Conservation (phyloP, 2,888 invertebrate genomes). For the Gnatocerus cornutus region DNA sequence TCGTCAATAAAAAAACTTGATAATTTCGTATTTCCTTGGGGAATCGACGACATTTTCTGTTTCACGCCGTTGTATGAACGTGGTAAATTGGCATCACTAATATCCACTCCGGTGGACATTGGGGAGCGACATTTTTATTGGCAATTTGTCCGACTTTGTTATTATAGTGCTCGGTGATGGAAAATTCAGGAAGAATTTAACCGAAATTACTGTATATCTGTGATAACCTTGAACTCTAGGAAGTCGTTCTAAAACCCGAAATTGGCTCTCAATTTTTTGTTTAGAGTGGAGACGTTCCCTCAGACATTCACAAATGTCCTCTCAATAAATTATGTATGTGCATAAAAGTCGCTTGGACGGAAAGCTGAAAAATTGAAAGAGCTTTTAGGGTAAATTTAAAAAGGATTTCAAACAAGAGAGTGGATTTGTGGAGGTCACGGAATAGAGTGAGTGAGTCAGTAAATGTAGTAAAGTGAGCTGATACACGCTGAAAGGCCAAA, state of each 20-base stretch:
- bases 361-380: constrained; percentile 60
- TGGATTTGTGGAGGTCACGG: constrained; percentile 58
- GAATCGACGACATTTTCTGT: constrained; percentile 29
- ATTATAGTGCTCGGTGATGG: constrained; percentile 47
- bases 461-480: constrained; percentile 65
- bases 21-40: constrained; percentile 29
- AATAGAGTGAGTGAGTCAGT: constrained; percentile 57
- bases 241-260: too few species aligned
- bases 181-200: constrained; percentile 45
- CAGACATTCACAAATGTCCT: constrained; percentile 9
- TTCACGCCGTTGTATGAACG: constrained; percentile 41
- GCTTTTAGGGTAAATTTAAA: constrained; percentile 62
- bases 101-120: constrained; percentile 44
- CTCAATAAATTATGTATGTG: constrained; percentile 31
- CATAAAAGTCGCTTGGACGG: constrained; percentile 33
- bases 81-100: constrained; percentile 44
- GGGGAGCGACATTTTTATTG: constrained; percentile 54
- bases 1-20: constrained; percentile 22
- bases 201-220: too few species aligned
- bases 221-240: too few species aligned
- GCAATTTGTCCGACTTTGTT: constrained; percentile 55
- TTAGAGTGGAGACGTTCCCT: not conserved
- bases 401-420: constrained; percentile 58
- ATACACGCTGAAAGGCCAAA: constrained; percentile 64
- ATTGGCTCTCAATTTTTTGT: too few species aligned